Evolutionary conservation across 2,113 vertebrate genomes (phyloP).

Genomic region (Sinosuthora webbiana): DNA sequence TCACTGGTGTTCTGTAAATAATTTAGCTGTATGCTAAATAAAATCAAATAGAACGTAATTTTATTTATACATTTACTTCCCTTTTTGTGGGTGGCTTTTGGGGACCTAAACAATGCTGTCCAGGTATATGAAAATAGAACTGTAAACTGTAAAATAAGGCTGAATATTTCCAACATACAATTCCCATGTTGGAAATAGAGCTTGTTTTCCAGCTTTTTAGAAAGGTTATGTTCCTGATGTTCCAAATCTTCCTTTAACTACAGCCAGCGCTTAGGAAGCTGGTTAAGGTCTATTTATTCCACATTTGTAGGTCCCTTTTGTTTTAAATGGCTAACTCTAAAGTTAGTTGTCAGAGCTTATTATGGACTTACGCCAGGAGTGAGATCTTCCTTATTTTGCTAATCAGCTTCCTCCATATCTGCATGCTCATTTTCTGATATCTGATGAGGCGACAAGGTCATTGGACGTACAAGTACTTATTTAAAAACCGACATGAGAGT

Average conservation of each 20-base stretch:
- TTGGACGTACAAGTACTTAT: constrained; percentile 96
- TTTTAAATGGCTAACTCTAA: constrained; percentile 50
- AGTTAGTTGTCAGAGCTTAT: constrained; percentile 64
- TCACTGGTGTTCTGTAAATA: background rate
- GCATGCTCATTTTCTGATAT: constrained; percentile 89
- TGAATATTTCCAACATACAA: background rate
- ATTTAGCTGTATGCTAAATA: background rate
- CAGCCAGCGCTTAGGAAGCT: background rate
- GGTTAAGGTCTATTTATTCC: background rate
- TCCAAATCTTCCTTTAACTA: background rate
- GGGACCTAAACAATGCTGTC: background rate
- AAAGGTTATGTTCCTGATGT: background rate
- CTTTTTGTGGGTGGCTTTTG: background rate
- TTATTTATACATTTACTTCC: background rate
- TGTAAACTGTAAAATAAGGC: background rate
- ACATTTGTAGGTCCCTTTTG: constrained; percentile 18
- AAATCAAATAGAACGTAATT: background rate
- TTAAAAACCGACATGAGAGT: constrained; percentile 95
- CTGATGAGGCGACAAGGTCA: constrained; percentile 96
- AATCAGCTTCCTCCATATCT: constrained; percentile 81
- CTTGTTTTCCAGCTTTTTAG: background rate
- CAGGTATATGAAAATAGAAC: background rate
- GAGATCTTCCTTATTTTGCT: constrained; percentile 77
- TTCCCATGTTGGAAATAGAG: background rate
- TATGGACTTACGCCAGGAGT: constrained; percentile 65